Conservation (phyloP, 2,888 invertebrate genomes). For the Choreutis nemorana region DNA sequence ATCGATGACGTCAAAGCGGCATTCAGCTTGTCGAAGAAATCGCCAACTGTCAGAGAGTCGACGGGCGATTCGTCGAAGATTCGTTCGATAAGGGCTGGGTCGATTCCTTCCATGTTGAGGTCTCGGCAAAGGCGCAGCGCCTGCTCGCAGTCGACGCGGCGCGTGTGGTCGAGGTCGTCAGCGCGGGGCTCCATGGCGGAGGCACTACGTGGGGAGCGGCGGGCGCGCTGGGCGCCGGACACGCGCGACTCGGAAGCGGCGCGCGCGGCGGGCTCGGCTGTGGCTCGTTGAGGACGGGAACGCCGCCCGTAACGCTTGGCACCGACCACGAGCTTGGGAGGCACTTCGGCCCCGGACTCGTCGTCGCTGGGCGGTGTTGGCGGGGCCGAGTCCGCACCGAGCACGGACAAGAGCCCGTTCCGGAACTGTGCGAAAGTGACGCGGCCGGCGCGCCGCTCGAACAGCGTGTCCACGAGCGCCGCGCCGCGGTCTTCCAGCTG, state of each 20-base stretch:
- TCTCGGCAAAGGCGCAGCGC: constrained; percentile 43
- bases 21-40: constrained; percentile 49
- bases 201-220: constrained; percentile 20
- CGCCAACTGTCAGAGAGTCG: constrained; percentile 45
- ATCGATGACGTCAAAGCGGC: constrained; percentile 34
- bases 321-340: constrained; percentile 76
- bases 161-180: constrained; percentile 35
- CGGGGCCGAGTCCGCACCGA: constrained; percentile 55
- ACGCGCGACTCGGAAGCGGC: constrained; percentile 40
- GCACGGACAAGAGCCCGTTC: constrained; percentile 74
- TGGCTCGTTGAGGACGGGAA: constrained; percentile 65
- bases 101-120: constrained; percentile 42
- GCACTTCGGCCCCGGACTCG: constrained; percentile 74
- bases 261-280: constrained; percentile 21
- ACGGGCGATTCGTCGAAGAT: constrained; percentile 31
- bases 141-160: constrained; percentile 33
- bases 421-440: constrained; percentile 78
- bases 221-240: constrained; percentile 15
- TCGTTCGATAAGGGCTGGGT: constrained; percentile 33
- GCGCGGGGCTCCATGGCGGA: constrained; percentile 5
- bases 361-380: constrained; percentile 47
- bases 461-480: constrained; percentile 68
- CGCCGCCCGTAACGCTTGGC: constrained; percentile 80
- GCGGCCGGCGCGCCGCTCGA: constrained; percentile 53
- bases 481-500: constrained; percentile 78